Evolutionary conservation across 2,797 vertebrate species (phyloP).

Genomic region (Melanogrammus aeglefinus): DNA sequence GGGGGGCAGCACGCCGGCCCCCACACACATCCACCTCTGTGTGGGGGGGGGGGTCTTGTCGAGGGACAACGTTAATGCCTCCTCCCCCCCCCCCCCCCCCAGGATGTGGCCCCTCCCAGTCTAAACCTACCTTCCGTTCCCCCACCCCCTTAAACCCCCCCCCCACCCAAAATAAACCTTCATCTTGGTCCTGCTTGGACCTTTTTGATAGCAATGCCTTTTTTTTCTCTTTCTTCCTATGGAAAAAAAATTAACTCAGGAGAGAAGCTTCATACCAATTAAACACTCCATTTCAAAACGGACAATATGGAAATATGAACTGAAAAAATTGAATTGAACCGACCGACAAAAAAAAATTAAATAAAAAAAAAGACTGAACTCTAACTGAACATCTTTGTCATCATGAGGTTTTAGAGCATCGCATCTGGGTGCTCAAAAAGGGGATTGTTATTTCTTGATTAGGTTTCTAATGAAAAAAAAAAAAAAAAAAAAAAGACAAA

Average conservation of each 20-base stretch:
- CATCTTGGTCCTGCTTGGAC: constrained; percentile 71
- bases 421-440: constrained; percentile 62
- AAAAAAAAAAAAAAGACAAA: constrained; percentile 29
- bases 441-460: constrained; percentile 57
- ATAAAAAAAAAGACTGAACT: constrained; percentile 50
- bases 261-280: constrained; percentile 85
- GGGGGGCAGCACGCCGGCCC: constrained; percentile 69
- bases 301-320: constrained; percentile 20
- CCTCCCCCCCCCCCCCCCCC: constrained; percentile 8
- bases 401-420: constrained; percentile 59
- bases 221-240: constrained; percentile 68
- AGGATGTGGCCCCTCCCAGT: constrained; percentile 70
- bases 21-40: constrained; percentile 61
- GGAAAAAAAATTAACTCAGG: constrained; percentile 75
- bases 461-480: constrained; percentile 61
- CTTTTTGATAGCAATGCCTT: constrained; percentile 80
- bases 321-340: constrained; percentile 24
- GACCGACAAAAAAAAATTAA: constrained; percentile 17
- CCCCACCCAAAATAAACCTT: constrained; percentile 58
- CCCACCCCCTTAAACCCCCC: constrained; percentile 36
- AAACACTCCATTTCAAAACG: constrained; percentile 63
- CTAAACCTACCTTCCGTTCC: constrained; percentile 74
- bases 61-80: constrained; percentile 76
- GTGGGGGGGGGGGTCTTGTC: constrained; percentile 51
- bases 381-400: constrained; percentile 63